Evolutionary conservation across 2,888 invertebrate genomes (phyloP).

Genomic region (Escarpia spicata): DNA sequence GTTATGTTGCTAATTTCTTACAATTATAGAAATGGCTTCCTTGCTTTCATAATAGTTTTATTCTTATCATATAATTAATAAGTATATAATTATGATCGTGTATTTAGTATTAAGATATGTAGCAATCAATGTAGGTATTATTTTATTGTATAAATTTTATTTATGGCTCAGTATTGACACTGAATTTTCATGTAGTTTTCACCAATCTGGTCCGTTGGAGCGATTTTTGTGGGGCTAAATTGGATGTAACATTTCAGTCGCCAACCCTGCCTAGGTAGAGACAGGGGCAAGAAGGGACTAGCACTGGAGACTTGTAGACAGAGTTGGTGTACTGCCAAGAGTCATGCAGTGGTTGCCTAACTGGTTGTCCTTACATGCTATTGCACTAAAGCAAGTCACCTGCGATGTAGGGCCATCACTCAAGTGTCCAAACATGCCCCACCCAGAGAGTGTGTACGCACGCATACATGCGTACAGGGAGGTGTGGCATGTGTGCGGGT

Average conservation of each 20-base stretch:
- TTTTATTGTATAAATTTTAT: too few species aligned
- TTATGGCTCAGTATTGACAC: too few species aligned
- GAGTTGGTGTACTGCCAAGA: not conserved
- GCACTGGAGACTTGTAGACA: not conserved
- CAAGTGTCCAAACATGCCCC: slow-evolving; percentile 4
- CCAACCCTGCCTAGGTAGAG: not conserved
- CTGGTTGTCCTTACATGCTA: not conserved
- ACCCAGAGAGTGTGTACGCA: not conserved
- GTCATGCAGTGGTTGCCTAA: not conserved
- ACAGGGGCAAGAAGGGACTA: not conserved
- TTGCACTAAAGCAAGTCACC: not conserved
- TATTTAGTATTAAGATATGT: too few species aligned
- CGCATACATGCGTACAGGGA: too few species aligned
- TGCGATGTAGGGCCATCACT: not conserved
- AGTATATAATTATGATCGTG: too few species aligned
- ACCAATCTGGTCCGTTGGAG: too few species aligned
- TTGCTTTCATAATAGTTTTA: not conserved
- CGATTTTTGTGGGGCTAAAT: too few species aligned
- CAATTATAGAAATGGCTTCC: not conserved
- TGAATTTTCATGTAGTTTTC: too few species aligned
- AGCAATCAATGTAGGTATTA: too few species aligned
- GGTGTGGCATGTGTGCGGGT: not conserved
- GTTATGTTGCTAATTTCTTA: not conserved
- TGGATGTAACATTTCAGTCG: not conserved
- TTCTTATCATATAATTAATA: too few species aligned